phyloP scores from a whole-genome alignment of 2,113 vertebrate species.

The Opisthocomus hoazin region DNA sequence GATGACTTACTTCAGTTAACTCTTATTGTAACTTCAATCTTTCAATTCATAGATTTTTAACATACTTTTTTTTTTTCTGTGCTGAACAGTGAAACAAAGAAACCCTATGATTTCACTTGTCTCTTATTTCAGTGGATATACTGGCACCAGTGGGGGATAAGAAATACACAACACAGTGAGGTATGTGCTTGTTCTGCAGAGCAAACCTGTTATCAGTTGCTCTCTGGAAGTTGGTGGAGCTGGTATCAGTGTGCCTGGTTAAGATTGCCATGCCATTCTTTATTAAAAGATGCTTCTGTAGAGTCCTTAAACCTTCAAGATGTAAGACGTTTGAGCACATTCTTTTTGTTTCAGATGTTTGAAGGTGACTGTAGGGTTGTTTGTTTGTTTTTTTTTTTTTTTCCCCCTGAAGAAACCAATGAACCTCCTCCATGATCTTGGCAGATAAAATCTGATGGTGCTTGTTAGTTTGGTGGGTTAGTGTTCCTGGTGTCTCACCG shows the following conservation, averaged over 20 bases:
- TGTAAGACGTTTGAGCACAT: background rate
- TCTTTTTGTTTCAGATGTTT: background rate
- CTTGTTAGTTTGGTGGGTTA: background rate
- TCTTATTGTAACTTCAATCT: background rate
- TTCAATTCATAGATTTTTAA: background rate
- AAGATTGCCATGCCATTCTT: background rate
- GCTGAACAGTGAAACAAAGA: background rate
- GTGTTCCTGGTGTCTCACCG: background rate
- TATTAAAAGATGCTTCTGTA: background rate
- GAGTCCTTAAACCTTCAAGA: background rate
- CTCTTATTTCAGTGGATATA: conserved; percentile 35
- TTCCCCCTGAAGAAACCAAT: background rate
- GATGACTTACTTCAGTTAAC: background rate
- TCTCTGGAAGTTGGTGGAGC: background rate
- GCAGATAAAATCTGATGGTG: background rate
- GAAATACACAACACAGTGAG: background rate
- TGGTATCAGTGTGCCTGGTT: background rate
- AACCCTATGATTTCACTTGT: background rate
- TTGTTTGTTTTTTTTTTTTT: background rate
- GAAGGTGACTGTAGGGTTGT: background rate
- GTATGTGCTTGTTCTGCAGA: background rate
- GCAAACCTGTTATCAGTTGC: background rate
- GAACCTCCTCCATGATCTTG: background rate
- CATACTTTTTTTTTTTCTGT: background rate
- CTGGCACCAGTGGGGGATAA: conserved; percentile 29